Conservation (phyloP, 2,888 invertebrate species). For the Meloe dianella region DNA sequence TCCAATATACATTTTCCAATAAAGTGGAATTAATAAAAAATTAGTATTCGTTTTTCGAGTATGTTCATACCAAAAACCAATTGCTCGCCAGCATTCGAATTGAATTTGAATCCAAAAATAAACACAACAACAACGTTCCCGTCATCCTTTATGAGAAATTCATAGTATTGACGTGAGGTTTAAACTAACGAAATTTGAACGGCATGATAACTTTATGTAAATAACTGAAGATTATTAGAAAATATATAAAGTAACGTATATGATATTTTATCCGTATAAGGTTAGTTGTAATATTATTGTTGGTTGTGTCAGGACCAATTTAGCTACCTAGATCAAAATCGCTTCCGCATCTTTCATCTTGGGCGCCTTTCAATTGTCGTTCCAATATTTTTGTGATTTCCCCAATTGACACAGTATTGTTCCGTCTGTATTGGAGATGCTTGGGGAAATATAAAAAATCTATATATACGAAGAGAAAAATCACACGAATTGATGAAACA, state of each 20-base stretch:
- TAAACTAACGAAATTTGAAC: neutral
- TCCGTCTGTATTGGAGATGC: slow-evolving; percentile 6
- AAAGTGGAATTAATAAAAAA: neutral
- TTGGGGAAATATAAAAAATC: slow-evolving; percentile 16
- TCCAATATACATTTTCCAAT: too few relatives aligned
- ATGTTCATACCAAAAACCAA: neutral
- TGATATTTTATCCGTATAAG: neutral
- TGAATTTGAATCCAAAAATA: neutral
- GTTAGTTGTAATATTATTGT: neutral
- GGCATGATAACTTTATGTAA: neutral
- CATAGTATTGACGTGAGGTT: neutral
- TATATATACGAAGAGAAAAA: neutral
- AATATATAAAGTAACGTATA: neutral
- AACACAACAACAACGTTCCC: too few relatives aligned
- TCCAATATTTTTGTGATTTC: slow-evolving; percentile 8
- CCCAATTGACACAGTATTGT: neutral
- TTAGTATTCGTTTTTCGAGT: neutral
- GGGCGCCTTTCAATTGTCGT: slow-evolving; percentile 6
- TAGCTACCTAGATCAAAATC: slow-evolving; percentile 10
- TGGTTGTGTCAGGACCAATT: slow-evolving; percentile 11
- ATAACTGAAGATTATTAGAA: neutral
- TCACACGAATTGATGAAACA: neutral
- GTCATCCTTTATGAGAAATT: neutral
- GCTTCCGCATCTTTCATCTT: slow-evolving; percentile 13
- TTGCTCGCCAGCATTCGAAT: neutral